Base-by-base conservation (phyloP, 2,888 invertebrate species). In the Dorcus parallelipipedus region DNA sequence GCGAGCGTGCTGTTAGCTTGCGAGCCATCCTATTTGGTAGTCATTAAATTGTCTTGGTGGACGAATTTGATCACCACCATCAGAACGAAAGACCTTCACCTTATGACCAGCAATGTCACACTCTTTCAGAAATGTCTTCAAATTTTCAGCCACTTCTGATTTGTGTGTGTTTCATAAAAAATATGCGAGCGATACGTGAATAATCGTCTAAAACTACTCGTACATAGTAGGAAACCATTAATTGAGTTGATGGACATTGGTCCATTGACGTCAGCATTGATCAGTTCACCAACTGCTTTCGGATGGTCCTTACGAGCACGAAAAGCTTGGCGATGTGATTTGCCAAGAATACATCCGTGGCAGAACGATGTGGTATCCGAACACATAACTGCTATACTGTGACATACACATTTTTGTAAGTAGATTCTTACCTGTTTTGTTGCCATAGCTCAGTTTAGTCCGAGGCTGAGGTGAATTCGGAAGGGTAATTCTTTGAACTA, bases 191-290 rank as follows among this genome's bases (percentile, higher is more conserved):
- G 26, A 26, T 2, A 5, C 26, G 2, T 5, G 26, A 26, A 26
- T 26, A 26, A 26, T 26, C 26, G 3, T 26, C 26, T 26, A 49
- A 49, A 9, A 17, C 49, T 20, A 68, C 65, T 43, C 62, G 66
- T n/a, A 14, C 14, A 14, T 14, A 14, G 54, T 63, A 64, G 62
- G 50, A 60, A 66, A 50, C 63, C 64, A 45, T 64, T 60, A 9
- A 68, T 54, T 20, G 63, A 68, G 26, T 64, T 23, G 5, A 61
- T 42, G 7, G 61, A 66, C 65, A 66, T 67, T 49, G 65, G 65
- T 9, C 65, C 64, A 48, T 66, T 65, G 26, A 67, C 65, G 51
- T 66, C 66, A 9, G 66, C 59, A 43, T 67, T 61, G 9, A 66
- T 65, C 45, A 65, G 38, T 51, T 66, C 62, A 58, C 65, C 64